These are phyloP conservation scores for Paedocypris sp. DNA, from an alignment of 2,113 vertebrate species.

Conservation along the genomic window DNA sequence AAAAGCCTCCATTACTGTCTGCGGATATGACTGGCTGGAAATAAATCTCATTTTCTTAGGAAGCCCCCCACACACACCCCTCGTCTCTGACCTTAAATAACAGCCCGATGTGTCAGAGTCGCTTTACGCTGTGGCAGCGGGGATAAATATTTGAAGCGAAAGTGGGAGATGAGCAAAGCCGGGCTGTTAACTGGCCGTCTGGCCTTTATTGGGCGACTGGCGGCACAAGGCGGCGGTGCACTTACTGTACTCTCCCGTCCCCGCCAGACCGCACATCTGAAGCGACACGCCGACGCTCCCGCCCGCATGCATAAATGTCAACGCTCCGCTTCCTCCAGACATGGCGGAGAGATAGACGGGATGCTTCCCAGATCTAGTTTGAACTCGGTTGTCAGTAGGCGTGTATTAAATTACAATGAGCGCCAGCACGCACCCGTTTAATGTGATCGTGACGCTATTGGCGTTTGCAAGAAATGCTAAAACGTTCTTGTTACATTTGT, in stretches of 20 bases:
- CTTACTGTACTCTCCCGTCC: conserved; percentile 49
- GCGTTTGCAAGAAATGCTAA: conserved; percentile 34
- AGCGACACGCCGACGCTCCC: conserved; percentile 40
- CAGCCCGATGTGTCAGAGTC: conserved; percentile 60
- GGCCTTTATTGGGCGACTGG: conserved; percentile 29
- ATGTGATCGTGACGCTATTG: conserved; percentile 51
- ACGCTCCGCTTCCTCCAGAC: conserved; percentile 23
- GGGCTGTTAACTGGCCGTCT: conserved; percentile 53
- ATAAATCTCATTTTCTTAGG: conserved; percentile 58
- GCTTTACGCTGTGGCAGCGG: conserved; percentile 54
- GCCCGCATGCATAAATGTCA: conserved; percentile 54
- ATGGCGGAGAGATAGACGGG: conserved; percentile 6
- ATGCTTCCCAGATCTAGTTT: conserved; percentile 38
- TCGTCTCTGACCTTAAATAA: conserved; percentile 65
- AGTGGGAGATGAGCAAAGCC: conserved; percentile 58
- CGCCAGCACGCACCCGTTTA: conserved; percentile 50
- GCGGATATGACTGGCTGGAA: conserved; percentile 61
- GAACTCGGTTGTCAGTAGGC: conserved; percentile 47
- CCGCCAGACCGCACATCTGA: conserved; percentile 37
- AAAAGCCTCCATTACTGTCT: conserved; percentile 36
- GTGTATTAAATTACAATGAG: conserved; percentile 58
- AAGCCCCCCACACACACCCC: conserved; percentile 24
- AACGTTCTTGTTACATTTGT: too few species aligned
- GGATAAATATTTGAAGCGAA: conserved; percentile 67
- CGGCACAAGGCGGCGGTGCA: background rate